Evolutionary conservation across 2,888 invertebrate species (phyloP).

Genomic region (Drosophila austrosaltans): DNA sequence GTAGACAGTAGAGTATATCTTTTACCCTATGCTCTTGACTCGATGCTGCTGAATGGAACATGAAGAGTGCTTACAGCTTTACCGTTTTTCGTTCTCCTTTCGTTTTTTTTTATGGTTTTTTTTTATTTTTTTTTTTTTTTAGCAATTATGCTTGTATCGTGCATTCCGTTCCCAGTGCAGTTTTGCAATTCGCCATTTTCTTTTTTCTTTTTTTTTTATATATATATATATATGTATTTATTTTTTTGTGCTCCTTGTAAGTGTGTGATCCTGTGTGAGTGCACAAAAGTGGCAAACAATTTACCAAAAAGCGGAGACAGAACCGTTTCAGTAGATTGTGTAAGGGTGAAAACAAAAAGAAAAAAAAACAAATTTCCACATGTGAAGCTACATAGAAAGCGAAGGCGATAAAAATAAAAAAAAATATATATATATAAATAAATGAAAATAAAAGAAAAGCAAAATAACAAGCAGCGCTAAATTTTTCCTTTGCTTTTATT

Average conservation of each 20-base stretch:
- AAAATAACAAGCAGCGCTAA: neutral
- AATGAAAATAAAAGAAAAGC: constrained; percentile 9
- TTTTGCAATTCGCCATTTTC: neutral
- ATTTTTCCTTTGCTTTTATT: neutral
- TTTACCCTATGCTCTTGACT: too few species aligned
- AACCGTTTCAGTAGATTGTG: constrained; percentile 33
- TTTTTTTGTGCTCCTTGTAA: too few species aligned
- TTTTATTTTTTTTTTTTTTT: neutral
- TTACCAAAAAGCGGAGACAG: constrained; percentile 36
- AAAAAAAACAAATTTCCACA: constrained; percentile 56
- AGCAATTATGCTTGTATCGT: constrained; percentile 28
- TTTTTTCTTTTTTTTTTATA: too few species aligned
- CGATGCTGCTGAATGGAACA: constrained; percentile 3
- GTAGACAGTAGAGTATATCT: neutral
- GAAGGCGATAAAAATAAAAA: constrained; percentile 33
- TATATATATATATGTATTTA: too few species aligned
- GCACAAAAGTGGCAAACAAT: constrained; percentile 37
- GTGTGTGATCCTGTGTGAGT: neutral
- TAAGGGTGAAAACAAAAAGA: neutral
- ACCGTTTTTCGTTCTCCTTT: neutral
- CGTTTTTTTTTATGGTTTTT: neutral
- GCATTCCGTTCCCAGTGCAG: constrained; percentile 9
- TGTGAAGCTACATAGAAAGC: constrained; percentile 29
- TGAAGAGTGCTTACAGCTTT: constrained; percentile 18
- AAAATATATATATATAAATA: neutral